phyloP scores from a whole-genome alignment of 2,888 invertebrate species.

The Hyppa rectilinea region DNA sequence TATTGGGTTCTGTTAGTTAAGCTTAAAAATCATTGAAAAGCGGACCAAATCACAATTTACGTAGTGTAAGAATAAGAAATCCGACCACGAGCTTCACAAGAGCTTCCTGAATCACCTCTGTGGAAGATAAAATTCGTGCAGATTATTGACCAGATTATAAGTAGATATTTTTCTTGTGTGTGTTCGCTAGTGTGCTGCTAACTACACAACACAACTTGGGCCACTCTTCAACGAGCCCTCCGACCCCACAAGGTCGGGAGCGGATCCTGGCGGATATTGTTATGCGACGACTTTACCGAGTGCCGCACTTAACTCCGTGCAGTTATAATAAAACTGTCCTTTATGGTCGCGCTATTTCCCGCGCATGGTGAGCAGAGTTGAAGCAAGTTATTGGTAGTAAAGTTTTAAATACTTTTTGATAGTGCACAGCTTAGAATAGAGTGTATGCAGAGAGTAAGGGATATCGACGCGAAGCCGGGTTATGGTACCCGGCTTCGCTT shows the following conservation, averaged over 20 bases:
- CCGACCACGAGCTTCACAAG: neutral
- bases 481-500: no score
- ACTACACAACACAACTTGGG: neutral
- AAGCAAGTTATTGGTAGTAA: slow-evolving; percentile 13
- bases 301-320: slow-evolving; percentile 46
- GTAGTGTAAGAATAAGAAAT: neutral
- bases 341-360: slow-evolving; percentile 38
- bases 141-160: neutral
- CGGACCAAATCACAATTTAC: neutral
- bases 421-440: slow-evolving; percentile 1
- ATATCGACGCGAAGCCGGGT: no score
- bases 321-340: slow-evolving; percentile 54
- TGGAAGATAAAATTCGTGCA: neutral
- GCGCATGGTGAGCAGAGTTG: slow-evolving; percentile 7
- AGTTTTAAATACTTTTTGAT: slow-evolving; percentile 27
- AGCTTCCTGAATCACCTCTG: neutral
- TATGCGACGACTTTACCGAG: slow-evolving; percentile 52
- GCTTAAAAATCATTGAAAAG: neutral
- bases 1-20: neutral
- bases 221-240: slow-evolving; percentile 23
- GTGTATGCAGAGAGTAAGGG: no score
- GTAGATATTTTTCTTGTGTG: neutral
- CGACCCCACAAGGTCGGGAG: slow-evolving; percentile 41
- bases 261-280: slow-evolving; percentile 57
- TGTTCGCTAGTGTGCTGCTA: neutral